These are phyloP conservation scores for Oxygymnocypris stewartii DNA, from an alignment of 2,113 vertebrate genomes.

Conservation along the genomic window DNA sequence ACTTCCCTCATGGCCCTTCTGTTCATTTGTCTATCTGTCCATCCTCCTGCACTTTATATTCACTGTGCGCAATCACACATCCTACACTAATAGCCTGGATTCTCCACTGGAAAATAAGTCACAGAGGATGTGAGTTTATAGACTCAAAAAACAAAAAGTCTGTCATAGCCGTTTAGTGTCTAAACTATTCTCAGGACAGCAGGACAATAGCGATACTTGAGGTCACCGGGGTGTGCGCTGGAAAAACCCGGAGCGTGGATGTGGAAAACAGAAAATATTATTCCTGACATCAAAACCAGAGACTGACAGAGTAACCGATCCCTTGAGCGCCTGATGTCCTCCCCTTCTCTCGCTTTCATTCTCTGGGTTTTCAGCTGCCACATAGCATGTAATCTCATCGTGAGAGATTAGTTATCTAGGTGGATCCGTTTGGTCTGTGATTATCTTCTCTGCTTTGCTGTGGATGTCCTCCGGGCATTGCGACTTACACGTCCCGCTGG, in stretches of 20 bases:
- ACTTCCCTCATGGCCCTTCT: background rate
- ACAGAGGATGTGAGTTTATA: background rate
- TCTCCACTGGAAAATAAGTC: conserved; percentile 1
- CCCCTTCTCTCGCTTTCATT: background rate
- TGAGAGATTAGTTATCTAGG: conserved; percentile 38
- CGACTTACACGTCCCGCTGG: conserved; percentile 31
- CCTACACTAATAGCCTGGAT: background rate
- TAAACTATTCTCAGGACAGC: background rate
- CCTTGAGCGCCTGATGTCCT: conserved; percentile 6
- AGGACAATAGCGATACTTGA: background rate
- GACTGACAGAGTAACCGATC: background rate
- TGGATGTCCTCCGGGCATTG: conserved; percentile 12
- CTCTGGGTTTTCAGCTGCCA: background rate
- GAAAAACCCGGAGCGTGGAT: conserved; percentile 35
- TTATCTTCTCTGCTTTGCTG: conserved; percentile 35
- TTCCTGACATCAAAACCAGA: background rate
- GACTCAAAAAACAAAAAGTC: conserved; percentile 11
- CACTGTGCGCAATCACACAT: background rate
- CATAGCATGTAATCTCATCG: background rate
- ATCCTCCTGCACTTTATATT: background rate
- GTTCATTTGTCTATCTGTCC: conserved; percentile 15
- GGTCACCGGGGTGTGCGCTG: background rate
- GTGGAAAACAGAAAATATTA: conserved; percentile 61
- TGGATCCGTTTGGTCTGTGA: conserved; percentile 27
- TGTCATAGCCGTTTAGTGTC: background rate